Conservation (phyloP, 2,797 vertebrate species). For the Pseudomugil tenellus region DNA sequence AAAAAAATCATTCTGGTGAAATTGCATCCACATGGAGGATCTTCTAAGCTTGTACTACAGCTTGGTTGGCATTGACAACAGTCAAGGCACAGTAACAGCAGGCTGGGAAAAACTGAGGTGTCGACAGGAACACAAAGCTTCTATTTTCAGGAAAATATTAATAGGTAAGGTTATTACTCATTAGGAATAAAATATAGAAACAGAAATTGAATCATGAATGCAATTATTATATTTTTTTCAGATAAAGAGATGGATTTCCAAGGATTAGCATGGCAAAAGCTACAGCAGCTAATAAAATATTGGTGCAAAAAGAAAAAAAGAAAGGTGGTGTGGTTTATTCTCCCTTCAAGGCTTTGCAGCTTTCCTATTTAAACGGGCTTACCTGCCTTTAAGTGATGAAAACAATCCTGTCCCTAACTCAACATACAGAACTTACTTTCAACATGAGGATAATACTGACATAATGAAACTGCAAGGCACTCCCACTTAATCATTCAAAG, state of each 20-base stretch:
- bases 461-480: slow-evolving; percentile 32
- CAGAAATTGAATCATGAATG: slow-evolving; percentile 39
- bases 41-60: slow-evolving; percentile 59
- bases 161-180: slow-evolving; percentile 44
- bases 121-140: slow-evolving; percentile 39
- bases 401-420: neutral
- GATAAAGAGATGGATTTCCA: slow-evolving; percentile 19
- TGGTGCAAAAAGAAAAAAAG: slow-evolving; percentile 24
- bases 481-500: slow-evolving; percentile 55
- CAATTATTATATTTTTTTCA: slow-evolving; percentile 18
- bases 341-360: slow-evolving; percentile 1
- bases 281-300: slow-evolving; percentile 16
- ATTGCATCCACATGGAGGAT: slow-evolving; percentile 83
- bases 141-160: slow-evolving; percentile 52
- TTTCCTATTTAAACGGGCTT: slow-evolving; percentile 5
- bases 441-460: slow-evolving; percentile 9
- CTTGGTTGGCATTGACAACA: slow-evolving; percentile 60
- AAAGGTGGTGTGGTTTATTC: slow-evolving; percentile 9
- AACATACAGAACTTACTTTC: slow-evolving; percentile 9
- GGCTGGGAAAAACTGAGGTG: slow-evolving; percentile 51
- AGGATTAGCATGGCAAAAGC: slow-evolving; percentile 31
- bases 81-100: slow-evolving; percentile 65
- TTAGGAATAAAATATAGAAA: slow-evolving; percentile 41
- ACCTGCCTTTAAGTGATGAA: slow-evolving; percentile 16
- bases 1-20: slow-evolving; percentile 72